Evolutionary conservation across 1,140 invertebrate genomes (phyloP), one percentile per base, ranked within the genome.

Genomic region (Elysia chlorotica): DNA sequence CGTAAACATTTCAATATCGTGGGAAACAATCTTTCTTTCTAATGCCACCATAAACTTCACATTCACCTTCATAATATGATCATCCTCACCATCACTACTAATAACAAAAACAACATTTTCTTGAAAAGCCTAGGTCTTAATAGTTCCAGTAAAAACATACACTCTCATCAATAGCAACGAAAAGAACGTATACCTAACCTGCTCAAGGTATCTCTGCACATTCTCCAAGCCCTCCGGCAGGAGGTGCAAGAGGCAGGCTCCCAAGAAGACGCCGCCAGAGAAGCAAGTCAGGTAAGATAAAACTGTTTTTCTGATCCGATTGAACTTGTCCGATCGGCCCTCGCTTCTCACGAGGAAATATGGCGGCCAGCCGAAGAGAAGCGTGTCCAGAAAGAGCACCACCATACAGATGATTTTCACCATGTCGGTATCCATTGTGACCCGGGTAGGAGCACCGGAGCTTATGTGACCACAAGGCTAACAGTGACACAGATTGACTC

Each of bases 221-320:
- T 73, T 78, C 25, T 86, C 81, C 35, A 82, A 74, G 4, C 89
- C 88, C 70, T 89, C 88, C 0, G 90, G 88, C 67, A 89, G 84
- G 54, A 90, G 77, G 76, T 90, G 87, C 1, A 90, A 78, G 21
- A 90, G 81, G 71, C 88, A 89, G 17, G 89, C 89, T 0, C 82
- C 88, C 25, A 90, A 79, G 76, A 90, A 90, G 37, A 90, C 89
- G 31, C 90, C 90, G 17, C 89, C 89, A 38, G 89, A 88, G 78
- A 89, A 90, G 77, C 89, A 80, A 38, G 76, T 80, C 35, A 79
- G 63, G 62, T 72, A 70, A 23, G 69, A 56, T 19, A 75, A 30
- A 25, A 71, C 48, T n/a, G 25, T n/a, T 2, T 28, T 17, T 25
- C 62, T 23, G 41, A 75, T 66, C 2, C 35, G 61, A 4, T 48